Evolutionary conservation across 2,113 vertebrate genomes (phyloP).

Genomic region (Balaenoptera acutorostrata): DNA sequence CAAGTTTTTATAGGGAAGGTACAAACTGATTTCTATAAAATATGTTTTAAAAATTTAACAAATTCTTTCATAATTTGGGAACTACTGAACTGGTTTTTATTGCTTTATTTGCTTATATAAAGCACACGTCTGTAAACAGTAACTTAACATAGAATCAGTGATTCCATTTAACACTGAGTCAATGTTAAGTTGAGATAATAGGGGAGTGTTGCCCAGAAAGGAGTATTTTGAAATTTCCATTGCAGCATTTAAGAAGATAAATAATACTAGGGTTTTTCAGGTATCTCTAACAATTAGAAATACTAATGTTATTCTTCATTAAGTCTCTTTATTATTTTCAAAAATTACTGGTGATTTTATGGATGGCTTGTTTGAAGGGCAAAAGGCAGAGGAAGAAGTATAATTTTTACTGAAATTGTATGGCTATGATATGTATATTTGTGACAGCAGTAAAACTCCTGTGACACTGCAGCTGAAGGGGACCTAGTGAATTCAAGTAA

Average conservation of each 20-base stretch:
- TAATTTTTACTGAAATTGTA: background rate
- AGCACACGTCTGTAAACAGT: background rate
- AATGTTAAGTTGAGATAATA: conserved; percentile 11
- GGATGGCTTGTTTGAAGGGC: background rate
- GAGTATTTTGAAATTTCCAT: conserved; percentile 18
- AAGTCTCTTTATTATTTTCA: background rate
- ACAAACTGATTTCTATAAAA: background rate
- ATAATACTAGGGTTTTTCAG: background rate
- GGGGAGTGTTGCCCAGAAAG: background rate
- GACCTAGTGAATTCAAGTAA: background rate
- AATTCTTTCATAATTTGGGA: background rate
- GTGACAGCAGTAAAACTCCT: background rate
- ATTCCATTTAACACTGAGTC: background rate
- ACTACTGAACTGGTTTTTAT: background rate
- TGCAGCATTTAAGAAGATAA: background rate
- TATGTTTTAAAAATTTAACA: background rate
- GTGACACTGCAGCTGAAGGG: background rate
- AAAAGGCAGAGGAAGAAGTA: background rate
- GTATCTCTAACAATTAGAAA: background rate
- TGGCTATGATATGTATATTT: background rate
- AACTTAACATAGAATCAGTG: background rate
- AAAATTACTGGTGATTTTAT: conserved; percentile 16
- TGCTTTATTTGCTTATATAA: conserved; percentile 4
- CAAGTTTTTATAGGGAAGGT: background rate
- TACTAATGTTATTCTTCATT: background rate